phyloP scores from a whole-genome alignment of 2,797 vertebrate genomes.

The Limnodromus scolopaceus region DNA sequence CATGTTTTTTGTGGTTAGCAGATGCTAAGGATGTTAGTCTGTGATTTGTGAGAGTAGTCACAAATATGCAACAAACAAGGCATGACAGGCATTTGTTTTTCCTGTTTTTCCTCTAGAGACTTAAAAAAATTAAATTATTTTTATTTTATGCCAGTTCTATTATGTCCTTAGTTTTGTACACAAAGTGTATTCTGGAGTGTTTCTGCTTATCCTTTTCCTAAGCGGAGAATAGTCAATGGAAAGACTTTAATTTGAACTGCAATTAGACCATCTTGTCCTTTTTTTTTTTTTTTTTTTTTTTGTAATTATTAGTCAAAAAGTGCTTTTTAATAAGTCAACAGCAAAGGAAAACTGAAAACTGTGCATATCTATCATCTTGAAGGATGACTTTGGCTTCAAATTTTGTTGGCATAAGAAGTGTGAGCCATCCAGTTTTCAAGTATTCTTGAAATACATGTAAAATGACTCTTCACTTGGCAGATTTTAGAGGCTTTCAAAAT shows the following conservation, averaged over 20 bases:
- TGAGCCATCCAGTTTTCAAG: not conserved
- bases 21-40: not conserved
- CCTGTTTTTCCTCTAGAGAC: not conserved
- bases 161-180: not conserved
- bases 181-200: not conserved
- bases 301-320: not conserved
- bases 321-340: not conserved
- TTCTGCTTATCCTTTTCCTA: conserved; percentile 14
- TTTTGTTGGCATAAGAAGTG: conserved; percentile 27
- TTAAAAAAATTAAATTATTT: not conserved
- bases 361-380: not conserved
- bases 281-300: not conserved
- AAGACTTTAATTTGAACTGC: conserved; percentile 23
- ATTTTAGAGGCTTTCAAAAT: conserved; percentile 32
- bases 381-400: not conserved
- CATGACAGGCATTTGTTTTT: not conserved
- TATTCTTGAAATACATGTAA: conserved; percentile 4
- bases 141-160: not conserved
- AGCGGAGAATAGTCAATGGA: conserved; percentile 4
- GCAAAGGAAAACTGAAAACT: conserved; percentile 2
- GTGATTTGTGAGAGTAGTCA: not conserved
- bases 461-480: not conserved
- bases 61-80: not conserved
- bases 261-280: not conserved
- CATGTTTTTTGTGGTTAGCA: not conserved